phyloP scores from a whole-genome alignment of 2,797 vertebrate genomes.

The Dicrostonyx torquatus region DNA sequence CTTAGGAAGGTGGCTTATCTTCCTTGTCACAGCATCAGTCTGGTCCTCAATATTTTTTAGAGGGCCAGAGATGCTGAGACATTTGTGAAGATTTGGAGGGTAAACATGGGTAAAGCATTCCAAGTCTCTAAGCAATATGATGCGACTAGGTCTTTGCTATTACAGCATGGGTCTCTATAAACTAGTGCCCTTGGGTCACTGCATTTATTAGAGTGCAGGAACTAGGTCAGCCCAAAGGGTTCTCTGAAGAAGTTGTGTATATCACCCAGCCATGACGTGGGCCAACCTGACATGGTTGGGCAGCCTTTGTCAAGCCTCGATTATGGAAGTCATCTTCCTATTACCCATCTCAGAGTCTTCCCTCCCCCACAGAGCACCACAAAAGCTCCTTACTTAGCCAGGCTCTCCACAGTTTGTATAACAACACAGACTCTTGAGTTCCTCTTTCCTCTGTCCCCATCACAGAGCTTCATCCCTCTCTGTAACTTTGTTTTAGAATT shows the following conservation, averaged over 20 bases:
- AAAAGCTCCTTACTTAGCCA: neutral
- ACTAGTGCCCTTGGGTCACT: neutral
- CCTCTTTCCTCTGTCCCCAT: neutral
- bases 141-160: neutral
- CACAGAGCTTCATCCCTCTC: neutral
- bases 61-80: neutral
- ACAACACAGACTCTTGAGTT: neutral
- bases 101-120: neutral
- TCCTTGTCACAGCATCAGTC: neutral
- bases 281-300: neutral
- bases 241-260: conserved; percentile 24
- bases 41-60: neutral
- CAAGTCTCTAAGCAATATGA: neutral
- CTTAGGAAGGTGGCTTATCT: neutral
- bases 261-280: neutral
- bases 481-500: neutral
- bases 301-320: neutral
- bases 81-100: conserved; percentile 14
- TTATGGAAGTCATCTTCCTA: neutral
- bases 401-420: neutral
- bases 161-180: neutral
- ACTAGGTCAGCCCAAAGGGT: neutral
- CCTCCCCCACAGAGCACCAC: neutral
- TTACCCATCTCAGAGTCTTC: neutral
- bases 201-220: neutral